Conservation (phyloP, 2,113 vertebrate genomes). For the Pundamilia nyererei region DNA sequence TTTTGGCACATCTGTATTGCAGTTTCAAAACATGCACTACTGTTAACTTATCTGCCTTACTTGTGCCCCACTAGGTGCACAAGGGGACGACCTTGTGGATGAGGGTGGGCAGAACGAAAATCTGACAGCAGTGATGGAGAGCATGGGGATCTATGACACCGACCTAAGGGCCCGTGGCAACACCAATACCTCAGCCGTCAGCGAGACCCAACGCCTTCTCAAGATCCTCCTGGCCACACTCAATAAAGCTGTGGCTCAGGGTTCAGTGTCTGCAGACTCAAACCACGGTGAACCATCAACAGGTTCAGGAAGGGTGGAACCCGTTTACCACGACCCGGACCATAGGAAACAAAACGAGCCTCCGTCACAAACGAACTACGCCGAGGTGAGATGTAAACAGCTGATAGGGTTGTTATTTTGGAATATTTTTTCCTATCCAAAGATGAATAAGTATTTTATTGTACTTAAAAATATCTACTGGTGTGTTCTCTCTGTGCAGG, state of each 20-base stretch:
- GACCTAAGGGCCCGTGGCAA: conserved; percentile 69
- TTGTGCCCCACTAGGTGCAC: conserved; percentile 3
- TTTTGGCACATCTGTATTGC: background rate
- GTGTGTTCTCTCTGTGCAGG: conserved; percentile 37
- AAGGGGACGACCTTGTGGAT: conserved; percentile 18
- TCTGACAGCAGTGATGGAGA: conserved; percentile 73
- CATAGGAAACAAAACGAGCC: conserved; percentile 26
- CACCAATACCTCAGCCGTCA: conserved; percentile 28
- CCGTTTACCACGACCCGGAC: background rate
- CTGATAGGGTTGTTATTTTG: background rate
- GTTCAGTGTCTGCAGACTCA: conserved; percentile 6
- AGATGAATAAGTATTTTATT: background rate
- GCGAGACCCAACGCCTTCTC: conserved; percentile 68
- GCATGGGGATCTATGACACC: conserved; percentile 76
- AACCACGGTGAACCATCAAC: conserved; percentile 32
- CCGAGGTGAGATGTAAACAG: conserved; percentile 36
- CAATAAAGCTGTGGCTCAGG: conserved; percentile 66
- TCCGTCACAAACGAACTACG: conserved; percentile 51
- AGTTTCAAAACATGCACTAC: background rate
- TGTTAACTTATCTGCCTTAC: background rate
- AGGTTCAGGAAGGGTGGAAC: conserved; percentile 1
- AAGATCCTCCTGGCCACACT: conserved; percentile 70
- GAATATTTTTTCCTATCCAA: background rate
- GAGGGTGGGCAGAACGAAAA: conserved; percentile 58
- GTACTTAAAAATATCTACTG: background rate